Evolutionary conservation across 2,888 invertebrate species (phyloP).

Genomic region (Spodoptera exigua): DNA sequence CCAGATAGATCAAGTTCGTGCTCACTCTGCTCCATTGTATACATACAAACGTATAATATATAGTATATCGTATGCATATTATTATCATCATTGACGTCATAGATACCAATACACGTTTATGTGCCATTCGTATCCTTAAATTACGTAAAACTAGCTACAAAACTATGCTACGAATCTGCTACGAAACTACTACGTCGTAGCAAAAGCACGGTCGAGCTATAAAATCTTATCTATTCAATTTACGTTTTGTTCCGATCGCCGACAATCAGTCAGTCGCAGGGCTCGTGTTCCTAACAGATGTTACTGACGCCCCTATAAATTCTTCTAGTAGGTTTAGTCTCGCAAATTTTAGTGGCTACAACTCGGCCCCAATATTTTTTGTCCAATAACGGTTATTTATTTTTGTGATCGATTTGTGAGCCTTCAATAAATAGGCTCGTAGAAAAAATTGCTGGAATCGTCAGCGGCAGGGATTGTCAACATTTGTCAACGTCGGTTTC

Average conservation of each 20-base stretch:
- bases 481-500: conserved; percentile 53
- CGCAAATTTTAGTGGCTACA: conserved; percentile 16
- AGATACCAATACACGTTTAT: no score
- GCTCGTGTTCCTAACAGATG: conserved; percentile 22
- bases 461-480: conserved; percentile 51
- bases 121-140: neutral
- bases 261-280: conserved; percentile 30
- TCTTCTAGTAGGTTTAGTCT: conserved; percentile 13
- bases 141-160: conserved; percentile 3
- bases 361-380: conserved; percentile 18
- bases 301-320: conserved; percentile 23
- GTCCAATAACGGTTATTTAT: conserved; percentile 39
- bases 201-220: conserved; percentile 11
- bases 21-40: conserved; percentile 1
- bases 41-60: neutral
- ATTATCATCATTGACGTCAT: no score
- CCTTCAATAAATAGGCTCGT: conserved; percentile 22
- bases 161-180: conserved; percentile 15
- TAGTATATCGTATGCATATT: no score
- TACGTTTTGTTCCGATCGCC: conserved; percentile 42
- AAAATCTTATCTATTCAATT: conserved; percentile 42
- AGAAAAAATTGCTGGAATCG: conserved; percentile 34
- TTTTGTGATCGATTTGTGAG: conserved; percentile 19
- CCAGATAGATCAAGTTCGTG: conserved; percentile 13
- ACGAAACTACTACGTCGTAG: conserved; percentile 37